Evolutionary conservation across 1,140 invertebrate species (phyloP).

Genomic region (Macrotrachela quadricornifera): DNA sequence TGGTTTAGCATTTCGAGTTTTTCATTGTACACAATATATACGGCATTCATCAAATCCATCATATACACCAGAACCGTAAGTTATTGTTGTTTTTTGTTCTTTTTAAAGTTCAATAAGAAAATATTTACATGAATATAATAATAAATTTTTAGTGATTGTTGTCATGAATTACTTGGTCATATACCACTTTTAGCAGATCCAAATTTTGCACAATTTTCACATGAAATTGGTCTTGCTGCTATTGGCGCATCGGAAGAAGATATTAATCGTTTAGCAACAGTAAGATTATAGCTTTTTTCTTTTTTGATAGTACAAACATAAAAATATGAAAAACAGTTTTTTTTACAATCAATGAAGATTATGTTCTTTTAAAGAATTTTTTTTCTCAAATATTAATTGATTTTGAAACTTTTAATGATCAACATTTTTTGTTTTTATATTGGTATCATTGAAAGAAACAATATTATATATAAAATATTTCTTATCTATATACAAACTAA

Average conservation of each 20-base stretch:
- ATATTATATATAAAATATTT: too few species aligned
- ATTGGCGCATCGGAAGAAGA: constrained; percentile 76
- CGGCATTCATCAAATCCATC: constrained; percentile 78
- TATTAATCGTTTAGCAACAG: constrained; percentile 71
- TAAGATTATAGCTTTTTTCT: constrained; percentile 35
- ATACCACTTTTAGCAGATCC: constrained; percentile 82
- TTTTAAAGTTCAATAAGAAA: not conserved
- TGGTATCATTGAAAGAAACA: too few species aligned
- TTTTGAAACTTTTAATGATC: too few species aligned
- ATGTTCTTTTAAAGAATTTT: too few species aligned
- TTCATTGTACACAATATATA: constrained; percentile 94
- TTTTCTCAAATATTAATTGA: too few species aligned
- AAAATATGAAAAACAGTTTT: too few species aligned
- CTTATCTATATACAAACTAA: too few species aligned
- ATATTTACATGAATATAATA: not conserved
- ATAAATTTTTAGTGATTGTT: constrained; percentile 54
- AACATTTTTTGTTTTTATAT: too few species aligned
- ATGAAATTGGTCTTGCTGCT: constrained; percentile 77
- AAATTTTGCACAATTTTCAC: constrained; percentile 86
- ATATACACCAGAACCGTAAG: constrained; percentile 95
- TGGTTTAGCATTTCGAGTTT: constrained; percentile 31
- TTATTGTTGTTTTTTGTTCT: constrained; percentile 15
- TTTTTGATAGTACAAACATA: too few species aligned
- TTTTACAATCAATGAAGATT: too few species aligned
- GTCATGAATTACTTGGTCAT: constrained; percentile 79